Evolutionary conservation across 2,797 vertebrate species (phyloP).

Genomic region (Chelidonichthys spinosus): DNA sequence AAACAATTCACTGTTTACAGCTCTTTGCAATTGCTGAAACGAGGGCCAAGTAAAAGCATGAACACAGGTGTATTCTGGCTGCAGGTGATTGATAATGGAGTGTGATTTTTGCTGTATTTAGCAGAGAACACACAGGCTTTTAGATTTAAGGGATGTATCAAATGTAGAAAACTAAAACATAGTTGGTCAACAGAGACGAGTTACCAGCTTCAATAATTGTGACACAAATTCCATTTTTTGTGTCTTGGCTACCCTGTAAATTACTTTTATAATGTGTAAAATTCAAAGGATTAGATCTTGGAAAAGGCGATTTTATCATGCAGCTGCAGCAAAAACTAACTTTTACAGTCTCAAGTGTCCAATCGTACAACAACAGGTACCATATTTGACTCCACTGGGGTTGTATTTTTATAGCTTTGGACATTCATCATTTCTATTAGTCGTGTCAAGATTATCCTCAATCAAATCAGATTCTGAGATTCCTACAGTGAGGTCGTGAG

Average conservation of each 20-base stretch:
- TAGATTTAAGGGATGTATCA: neutral
- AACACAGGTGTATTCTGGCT: neutral
- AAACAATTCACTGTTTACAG: neutral
- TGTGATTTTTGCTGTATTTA: neutral
- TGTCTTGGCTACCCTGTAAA: neutral
- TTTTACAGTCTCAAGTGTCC: neutral
- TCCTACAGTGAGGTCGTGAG: neutral
- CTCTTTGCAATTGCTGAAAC: neutral
- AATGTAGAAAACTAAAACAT: neutral
- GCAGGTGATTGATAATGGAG: neutral
- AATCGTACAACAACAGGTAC: neutral
- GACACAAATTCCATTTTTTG: neutral
- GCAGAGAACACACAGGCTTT: neutral
- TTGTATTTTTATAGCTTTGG: neutral
- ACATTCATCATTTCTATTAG: no score
- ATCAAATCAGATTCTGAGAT: neutral
- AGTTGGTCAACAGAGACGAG: neutral
- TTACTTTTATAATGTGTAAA: neutral
- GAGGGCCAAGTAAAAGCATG: neutral
- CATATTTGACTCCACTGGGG: neutral
- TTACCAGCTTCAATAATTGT: neutral
- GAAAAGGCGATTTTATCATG: neutral
- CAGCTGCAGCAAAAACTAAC: neutral
- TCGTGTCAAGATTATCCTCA: neutral
- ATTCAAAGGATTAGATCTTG: neutral